phyloP scores from a whole-genome alignment of 2,888 invertebrate genomes.

The Leptinotarsa haldemani region DNA sequence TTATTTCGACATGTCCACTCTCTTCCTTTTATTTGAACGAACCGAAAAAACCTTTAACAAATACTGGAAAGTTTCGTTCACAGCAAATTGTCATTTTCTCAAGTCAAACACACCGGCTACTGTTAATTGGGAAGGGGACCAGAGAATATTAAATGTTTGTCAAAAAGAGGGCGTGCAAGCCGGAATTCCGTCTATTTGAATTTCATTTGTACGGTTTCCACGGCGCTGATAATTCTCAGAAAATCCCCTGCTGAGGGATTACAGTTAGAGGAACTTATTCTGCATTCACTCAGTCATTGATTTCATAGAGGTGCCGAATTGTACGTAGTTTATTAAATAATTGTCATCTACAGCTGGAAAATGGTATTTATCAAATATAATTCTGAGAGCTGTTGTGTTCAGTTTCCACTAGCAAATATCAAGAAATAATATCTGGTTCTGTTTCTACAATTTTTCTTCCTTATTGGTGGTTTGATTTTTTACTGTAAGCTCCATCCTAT shows the following conservation, averaged over 20 bases:
- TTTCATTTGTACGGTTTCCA: background rate
- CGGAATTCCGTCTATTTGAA: slow-evolving; percentile 12
- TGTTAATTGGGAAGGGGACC: slow-evolving; percentile 23
- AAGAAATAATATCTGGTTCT: no score
- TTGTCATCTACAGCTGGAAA: no score
- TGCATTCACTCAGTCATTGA: no score
- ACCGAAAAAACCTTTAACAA: background rate
- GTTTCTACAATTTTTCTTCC: no score
- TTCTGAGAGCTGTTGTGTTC: no score
- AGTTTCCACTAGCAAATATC: no score
- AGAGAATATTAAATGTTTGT: slow-evolving; percentile 16
- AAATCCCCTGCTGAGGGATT: background rate
- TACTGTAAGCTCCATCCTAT: no score
- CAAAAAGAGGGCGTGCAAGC: slow-evolving; percentile 6
- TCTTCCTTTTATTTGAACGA: slow-evolving; percentile 13
- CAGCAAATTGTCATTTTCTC: slow-evolving; percentile 20
- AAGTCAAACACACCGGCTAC: slow-evolving; percentile 20
- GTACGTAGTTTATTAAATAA: no score
- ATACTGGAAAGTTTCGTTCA: slow-evolving; percentile 1
- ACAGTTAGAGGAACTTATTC: background rate
- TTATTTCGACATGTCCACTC: background rate
- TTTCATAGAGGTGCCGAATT: no score
- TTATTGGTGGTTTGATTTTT: no score
- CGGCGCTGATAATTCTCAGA: background rate
- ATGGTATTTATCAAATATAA: no score